Evolutionary conservation across 2,113 vertebrate species (phyloP).

Genomic region (Scomber japonicus): DNA sequence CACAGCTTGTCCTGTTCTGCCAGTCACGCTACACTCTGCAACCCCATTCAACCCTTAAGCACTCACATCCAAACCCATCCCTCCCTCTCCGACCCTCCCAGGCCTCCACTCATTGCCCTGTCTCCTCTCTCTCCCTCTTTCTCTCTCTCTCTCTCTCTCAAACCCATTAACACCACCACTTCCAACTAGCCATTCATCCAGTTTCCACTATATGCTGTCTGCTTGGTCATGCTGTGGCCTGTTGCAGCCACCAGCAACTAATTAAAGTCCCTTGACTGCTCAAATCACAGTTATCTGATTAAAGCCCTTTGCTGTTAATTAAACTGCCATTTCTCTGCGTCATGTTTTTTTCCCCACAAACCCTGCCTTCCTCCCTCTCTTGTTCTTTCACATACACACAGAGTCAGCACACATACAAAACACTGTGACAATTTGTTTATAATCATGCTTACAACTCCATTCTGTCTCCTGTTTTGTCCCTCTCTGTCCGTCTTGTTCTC

Average conservation of each 20-base stretch:
- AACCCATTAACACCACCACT: slow-evolving; percentile 30
- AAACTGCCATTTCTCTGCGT: slow-evolving; percentile 52
- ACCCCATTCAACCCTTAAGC: slow-evolving; percentile 48
- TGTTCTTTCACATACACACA: neutral
- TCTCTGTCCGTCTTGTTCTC: neutral
- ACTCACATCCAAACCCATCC: neutral
- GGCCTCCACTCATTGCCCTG: neutral
- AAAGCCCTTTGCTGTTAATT: slow-evolving; percentile 69
- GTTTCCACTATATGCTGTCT: slow-evolving; percentile 30
- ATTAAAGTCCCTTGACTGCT: slow-evolving; percentile 66
- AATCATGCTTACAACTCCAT: neutral
- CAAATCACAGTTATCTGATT: slow-evolving; percentile 60
- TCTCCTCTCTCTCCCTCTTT: neutral
- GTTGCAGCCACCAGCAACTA: slow-evolving; percentile 63
- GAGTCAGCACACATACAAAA: neutral
- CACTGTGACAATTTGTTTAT: neutral
- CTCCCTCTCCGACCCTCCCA: neutral
- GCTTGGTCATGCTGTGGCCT: slow-evolving; percentile 46
- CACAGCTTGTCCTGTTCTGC: slow-evolving; percentile 42
- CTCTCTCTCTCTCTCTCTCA: slow-evolving; percentile 10
- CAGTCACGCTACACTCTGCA: slow-evolving; percentile 53
- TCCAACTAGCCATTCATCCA: slow-evolving; percentile 20
- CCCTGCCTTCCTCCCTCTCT: neutral
- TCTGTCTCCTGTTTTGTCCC: neutral
- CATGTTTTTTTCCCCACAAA: slow-evolving; percentile 30